phyloP scores from a whole-genome alignment of 2,113 vertebrate species.

The Pionites leucogaster region DNA sequence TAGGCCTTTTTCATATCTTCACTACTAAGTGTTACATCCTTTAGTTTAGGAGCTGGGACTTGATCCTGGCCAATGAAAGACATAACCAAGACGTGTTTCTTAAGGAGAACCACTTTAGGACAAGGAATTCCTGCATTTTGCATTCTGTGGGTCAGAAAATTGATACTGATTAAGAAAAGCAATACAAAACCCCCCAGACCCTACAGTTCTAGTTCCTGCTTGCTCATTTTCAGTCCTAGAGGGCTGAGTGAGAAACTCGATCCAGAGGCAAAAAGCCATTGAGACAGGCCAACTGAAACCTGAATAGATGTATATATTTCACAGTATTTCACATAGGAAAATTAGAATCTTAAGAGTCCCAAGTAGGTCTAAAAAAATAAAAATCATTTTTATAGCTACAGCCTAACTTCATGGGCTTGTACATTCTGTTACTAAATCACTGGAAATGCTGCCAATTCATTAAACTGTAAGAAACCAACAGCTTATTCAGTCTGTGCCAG shows the following conservation, averaged over 20 bases:
- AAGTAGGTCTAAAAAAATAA: background rate
- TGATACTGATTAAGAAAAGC: background rate
- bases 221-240: background rate
- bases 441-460: background rate
- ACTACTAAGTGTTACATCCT: constrained; percentile 83
- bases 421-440: background rate
- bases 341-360: background rate
- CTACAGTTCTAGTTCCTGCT: background rate
- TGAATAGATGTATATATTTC: background rate
- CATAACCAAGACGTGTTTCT: constrained; percentile 97
- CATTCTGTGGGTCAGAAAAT: constrained; percentile 81
- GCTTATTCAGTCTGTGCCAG: background rate
- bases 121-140: constrained; percentile 90
- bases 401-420: background rate
- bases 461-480: background rate
- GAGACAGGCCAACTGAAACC: background rate
- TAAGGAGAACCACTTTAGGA: constrained; percentile 90
- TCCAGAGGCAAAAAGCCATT: background rate
- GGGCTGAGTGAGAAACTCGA: background rate
- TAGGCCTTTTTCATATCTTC: constrained; percentile 92
- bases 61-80: constrained; percentile 96
- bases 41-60: constrained; percentile 93
- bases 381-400: background rate
- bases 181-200: background rate
- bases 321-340: background rate